Conservation (phyloP, 2,113 vertebrate genomes). For the Odocoileus virginianus region DNA sequence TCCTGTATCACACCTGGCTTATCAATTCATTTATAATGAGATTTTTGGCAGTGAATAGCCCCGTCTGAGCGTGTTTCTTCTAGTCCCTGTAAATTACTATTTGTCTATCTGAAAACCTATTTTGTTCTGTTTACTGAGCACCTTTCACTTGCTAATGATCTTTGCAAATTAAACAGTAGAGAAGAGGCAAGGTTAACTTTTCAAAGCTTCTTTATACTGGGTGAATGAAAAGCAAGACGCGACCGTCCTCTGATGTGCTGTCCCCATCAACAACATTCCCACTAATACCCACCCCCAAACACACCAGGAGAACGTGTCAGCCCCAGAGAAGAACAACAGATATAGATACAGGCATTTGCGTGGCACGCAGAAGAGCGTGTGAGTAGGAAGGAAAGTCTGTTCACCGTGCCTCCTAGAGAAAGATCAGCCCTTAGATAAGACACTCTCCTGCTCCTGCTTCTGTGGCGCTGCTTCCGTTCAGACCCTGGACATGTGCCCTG, state of each 20-base stretch:
- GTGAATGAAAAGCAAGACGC: not conserved
- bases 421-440: not conserved
- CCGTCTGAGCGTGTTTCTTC: not conserved
- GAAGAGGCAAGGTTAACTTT: slow-evolving; percentile 27
- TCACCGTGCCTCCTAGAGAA: not conserved
- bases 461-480: not conserved
- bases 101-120: slow-evolving; percentile 54
- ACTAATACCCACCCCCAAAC: too few species aligned
- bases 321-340: not conserved
- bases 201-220: slow-evolving; percentile 18
- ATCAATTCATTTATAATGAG: slow-evolving; percentile 45
- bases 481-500: not conserved
- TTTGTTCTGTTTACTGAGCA: slow-evolving; percentile 52
- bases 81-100: slow-evolving; percentile 34
- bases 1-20: not conserved
- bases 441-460: not conserved
- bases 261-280: not conserved
- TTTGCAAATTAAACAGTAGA: slow-evolving; percentile 63
- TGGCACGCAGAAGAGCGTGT: not conserved
- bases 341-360: not conserved
- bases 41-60: slow-evolving; percentile 10
- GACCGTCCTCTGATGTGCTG: not conserved
- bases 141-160: slow-evolving; percentile 64
- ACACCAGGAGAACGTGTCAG: not conserved
- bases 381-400: not conserved